phyloP scores from a whole-genome alignment of 2,888 invertebrate species.

The Heliconius cydno region DNA sequence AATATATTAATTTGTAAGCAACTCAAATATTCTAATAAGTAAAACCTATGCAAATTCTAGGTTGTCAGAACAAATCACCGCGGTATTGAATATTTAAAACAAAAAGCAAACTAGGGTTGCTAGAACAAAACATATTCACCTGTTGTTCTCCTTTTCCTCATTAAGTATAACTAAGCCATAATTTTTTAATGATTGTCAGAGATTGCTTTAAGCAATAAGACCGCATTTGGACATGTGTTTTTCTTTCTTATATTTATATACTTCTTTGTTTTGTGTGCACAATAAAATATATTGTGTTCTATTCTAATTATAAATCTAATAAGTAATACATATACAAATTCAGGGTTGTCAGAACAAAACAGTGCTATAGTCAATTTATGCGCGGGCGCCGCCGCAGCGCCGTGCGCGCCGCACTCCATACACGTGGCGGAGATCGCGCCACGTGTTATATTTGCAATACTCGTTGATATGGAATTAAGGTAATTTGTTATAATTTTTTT shows the following conservation, averaged over 20 bases:
- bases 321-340: not conserved
- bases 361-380: slow-evolving; percentile 73
- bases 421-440: slow-evolving; percentile 71
- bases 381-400: slow-evolving; percentile 60
- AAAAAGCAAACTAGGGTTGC: no score
- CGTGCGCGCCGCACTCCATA: slow-evolving; percentile 73
- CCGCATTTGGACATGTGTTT: no score
- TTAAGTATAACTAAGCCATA: no score
- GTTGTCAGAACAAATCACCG: slow-evolving; percentile 75
- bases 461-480: slow-evolving; percentile 73
- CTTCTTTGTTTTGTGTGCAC: no score
- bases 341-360: slow-evolving; percentile 75
- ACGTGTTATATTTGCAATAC: slow-evolving; percentile 63
- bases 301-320: no score
- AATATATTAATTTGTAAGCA: not conserved
- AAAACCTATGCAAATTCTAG: slow-evolving; percentile 54
- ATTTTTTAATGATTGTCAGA: no score
- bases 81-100: slow-evolving; percentile 59
- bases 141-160: no score
- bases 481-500: slow-evolving; percentile 9
- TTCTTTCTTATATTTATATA: no score
- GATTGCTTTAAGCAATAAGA: no score
- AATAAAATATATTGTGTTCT: no score
- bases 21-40: not conserved
- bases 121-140: not conserved